Evolutionary conservation across 2,888 invertebrate species (phyloP), one percentile per base, ranked within the genome.

Genomic region (Halictus ligatus): DNA sequence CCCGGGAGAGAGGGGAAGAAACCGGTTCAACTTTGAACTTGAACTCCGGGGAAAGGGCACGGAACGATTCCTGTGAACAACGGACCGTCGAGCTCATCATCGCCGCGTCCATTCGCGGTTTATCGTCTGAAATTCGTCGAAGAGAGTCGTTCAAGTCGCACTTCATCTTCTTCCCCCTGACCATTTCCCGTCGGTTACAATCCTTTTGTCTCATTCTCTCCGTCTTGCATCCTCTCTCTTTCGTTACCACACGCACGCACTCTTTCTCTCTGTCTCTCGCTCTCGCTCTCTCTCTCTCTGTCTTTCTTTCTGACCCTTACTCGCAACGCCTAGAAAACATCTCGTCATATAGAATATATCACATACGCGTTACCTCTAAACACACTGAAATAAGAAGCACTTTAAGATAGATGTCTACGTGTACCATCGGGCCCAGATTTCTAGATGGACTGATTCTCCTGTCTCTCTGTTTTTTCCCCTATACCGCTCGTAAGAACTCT

Each of bases 321-420:
- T 78, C 77, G 86, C 90, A 92, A 91, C 92, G 91, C 90, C 92
- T 93, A 94, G 92, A 93, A 94, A 80, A 85, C 93, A 93, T 94
- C 92, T 93, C 91, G 92, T 93, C 93, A 94, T 95, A 95, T 95
- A 95, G 93, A 94, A 94, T 95, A 95, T 95, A 95, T 95, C 95
- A 95, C 95, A 95, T 95, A 95, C 94, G 95, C 94, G 93, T 95
- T 95, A 95, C 93, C 92, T 94, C 95, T 95, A 95, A 95, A 95
- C 94, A 95, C 95, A 95, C 94, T 94, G 95, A 95, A 95, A 95
- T 95, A 95, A 95, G 95, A 95, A 95, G 95, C 95, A 95, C 95
- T 95, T 95, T 94, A 95, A 95, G 95, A 95, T 94, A 95, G 95
- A 95, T 94, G 92, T 94, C 94, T 95, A 95, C 95, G 92, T 94